Base-by-base conservation (phyloP, 2,888 invertebrate species). In the Nymphalis polychloros region DNA sequence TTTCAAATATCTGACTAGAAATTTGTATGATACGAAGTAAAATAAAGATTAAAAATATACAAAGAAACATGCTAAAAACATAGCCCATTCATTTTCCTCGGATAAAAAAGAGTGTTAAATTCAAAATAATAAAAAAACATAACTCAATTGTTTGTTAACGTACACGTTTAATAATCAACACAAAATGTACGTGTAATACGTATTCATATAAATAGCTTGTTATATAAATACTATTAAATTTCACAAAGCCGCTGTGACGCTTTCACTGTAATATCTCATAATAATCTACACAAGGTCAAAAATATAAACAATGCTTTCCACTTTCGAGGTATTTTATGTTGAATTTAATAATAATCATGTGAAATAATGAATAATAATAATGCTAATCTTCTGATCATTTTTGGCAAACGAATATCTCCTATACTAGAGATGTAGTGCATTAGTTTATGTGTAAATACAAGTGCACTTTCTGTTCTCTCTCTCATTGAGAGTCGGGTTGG, bases 211-310 rank as follows among this genome's bases (percentile, higher is more conserved):
- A 17, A 59, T 64, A 19, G 55, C 31, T 27, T 57, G 59, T 72
- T 72, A 71, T 64, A 60, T 66, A 72, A 72, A 73, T 70, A 69
- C 70, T 71, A 72, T 72, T 63, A 70, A 73, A 70, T 78, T 79
- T 79, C 78, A 77, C 76, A 71, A 31, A 27, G 78, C 78, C 78
- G 63, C 75, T 70, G 71, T 77, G 79, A 77, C 80, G 83, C 85
- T 86, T 86, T 87, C 86, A 62, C 84, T 74, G 59, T 67, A 73
- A 71, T 76, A 75, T 75, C 75, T 66, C 73, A 76, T 75, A 74
- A 59, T 62, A 75, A 75, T 77, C 72, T 75, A 71, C 60, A n/a
- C 74, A 79, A 78, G 79, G 81, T 78, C 75, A 57, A n/a, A 61
- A 77, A 75, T 75, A 74, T 75, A 74, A 77, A 68, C 72, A 67